These are phyloP conservation scores for Falco naumanni DNA, from an alignment of 2,797 vertebrate species.

Conservation along the genomic window DNA sequence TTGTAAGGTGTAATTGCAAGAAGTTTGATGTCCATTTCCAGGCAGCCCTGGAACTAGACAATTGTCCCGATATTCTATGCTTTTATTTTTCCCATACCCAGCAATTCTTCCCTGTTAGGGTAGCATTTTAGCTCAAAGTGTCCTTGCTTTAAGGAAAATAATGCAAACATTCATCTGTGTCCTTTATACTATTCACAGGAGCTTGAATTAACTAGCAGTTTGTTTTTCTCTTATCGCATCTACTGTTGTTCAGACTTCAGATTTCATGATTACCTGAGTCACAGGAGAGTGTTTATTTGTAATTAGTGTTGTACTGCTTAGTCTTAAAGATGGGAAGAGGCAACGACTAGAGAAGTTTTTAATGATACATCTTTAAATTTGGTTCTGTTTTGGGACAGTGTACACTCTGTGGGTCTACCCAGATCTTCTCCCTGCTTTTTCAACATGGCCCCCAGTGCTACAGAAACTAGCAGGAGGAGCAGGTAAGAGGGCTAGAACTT, in stretches of 20 bases:
- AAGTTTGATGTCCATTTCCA: not conserved
- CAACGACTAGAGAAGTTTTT: not conserved
- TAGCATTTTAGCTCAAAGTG: not conserved
- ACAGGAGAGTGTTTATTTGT: not conserved
- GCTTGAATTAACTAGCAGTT: not conserved
- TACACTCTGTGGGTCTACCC: conserved; percentile 91
- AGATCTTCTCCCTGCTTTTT: conserved; percentile 86
- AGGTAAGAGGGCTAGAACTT: conserved; percentile 80
- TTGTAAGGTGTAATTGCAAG: not conserved
- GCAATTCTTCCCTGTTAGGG: not conserved
- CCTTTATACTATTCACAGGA: not conserved
- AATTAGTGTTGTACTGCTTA: not conserved
- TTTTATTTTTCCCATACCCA: not conserved
- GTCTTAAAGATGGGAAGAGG: not conserved
- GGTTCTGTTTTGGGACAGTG: conserved; percentile 79
- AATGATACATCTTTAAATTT: not conserved
- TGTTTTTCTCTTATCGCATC: not conserved
- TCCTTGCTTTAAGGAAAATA: not conserved
- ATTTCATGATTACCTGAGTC: not conserved
- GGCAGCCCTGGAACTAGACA: not conserved
- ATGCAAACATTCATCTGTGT: not conserved
- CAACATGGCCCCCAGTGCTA: conserved; percentile 92
- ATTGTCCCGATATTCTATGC: not conserved
- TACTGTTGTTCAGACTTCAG: not conserved
- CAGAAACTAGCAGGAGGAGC: conserved; percentile 92